phyloP scores from a whole-genome alignment of 2,113 vertebrate species.

The Trachemys scripta region DNA sequence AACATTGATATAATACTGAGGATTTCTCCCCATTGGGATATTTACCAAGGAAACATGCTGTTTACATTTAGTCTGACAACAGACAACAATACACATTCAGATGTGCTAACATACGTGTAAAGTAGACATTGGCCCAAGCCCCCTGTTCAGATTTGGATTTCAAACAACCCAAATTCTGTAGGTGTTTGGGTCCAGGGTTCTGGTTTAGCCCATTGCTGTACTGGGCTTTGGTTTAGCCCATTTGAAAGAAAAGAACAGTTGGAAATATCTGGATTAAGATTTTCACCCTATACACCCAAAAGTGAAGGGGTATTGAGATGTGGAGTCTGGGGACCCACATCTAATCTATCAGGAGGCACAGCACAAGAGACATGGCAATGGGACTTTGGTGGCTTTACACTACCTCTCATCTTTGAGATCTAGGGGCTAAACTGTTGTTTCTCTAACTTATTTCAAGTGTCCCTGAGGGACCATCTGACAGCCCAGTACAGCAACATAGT shows the following conservation, averaged over 20 bases:
- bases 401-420: neutral
- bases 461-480: neutral
- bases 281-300: neutral
- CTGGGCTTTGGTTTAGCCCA: neutral
- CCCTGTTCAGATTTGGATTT: neutral
- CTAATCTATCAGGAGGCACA: neutral
- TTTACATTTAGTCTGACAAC: neutral
- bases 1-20: neutral
- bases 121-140: neutral
- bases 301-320: neutral
- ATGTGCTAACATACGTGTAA: neutral
- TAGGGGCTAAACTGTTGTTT: neutral
- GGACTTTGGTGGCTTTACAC: too few relatives aligned
- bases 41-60: neutral
- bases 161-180: neutral
- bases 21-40: neutral
- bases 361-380: neutral
- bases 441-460: neutral
- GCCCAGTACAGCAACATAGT: fast-evolving
- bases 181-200: too few relatives aligned
- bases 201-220: neutral
- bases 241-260: neutral
- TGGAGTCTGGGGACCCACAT: too few relatives aligned
- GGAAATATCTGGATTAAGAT: neutral
- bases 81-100: neutral